Evolutionary conservation across 2,888 invertebrate species (phyloP).

Genomic region (Branchellion lobata): DNA sequence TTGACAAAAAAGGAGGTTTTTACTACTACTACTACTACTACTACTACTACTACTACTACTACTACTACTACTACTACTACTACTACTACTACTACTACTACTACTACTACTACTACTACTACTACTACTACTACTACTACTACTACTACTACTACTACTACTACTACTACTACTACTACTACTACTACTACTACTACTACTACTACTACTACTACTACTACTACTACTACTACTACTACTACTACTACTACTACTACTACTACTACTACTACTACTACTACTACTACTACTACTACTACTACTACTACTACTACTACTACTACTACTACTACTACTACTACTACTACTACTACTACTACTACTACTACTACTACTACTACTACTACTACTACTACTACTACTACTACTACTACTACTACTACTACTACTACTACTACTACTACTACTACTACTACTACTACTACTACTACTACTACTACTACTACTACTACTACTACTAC

Average conservation of each 20-base stretch:
- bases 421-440: background rate
- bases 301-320: background rate
- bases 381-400: background rate
- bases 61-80: conserved; percentile 27
- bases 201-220: background rate
- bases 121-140: background rate
- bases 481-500: background rate
- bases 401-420: background rate
- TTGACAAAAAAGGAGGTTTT: no score
- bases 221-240: background rate
- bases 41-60: conserved; percentile 27
- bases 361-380: background rate
- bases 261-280: background rate
- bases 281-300: background rate
- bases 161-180: background rate
- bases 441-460: background rate
- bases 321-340: background rate
- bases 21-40: conserved; percentile 29
- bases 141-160: background rate
- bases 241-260: background rate
- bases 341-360: background rate
- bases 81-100: conserved; percentile 27
- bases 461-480: background rate
- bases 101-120: conserved; percentile 21
- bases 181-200: background rate